These are phyloP conservation scores for Torymus auratus DNA, from an alignment of 2,888 invertebrate species.

Conservation along the genomic window DNA sequence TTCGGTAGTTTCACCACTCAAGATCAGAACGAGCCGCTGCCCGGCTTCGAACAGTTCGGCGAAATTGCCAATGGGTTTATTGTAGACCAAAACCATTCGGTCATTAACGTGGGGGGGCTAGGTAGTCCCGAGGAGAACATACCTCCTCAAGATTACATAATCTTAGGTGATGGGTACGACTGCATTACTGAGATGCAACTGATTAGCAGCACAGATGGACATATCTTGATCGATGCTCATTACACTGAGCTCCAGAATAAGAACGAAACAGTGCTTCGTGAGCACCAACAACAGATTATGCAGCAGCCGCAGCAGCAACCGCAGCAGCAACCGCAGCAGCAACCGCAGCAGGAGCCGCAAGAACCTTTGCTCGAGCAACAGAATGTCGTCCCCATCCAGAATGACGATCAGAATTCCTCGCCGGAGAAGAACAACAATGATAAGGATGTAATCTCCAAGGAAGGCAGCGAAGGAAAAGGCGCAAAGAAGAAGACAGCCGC, in stretches of 20 bases:
- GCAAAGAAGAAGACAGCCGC: neutral
- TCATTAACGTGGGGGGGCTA: slow-evolving; percentile 89
- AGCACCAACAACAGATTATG: slow-evolving; percentile 53
- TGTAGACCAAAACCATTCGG: slow-evolving; percentile 78
- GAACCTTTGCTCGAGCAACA: slow-evolving; percentile 67
- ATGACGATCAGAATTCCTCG: slow-evolving; percentile 66
- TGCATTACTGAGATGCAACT: slow-evolving; percentile 62
- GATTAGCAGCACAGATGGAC: slow-evolving; percentile 61
- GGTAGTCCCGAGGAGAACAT: slow-evolving; percentile 79
- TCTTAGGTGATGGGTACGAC: slow-evolving; percentile 63
- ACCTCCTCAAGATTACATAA: slow-evolving; percentile 76
- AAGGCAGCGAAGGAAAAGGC: slow-evolving; percentile 60
- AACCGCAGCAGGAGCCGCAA: slow-evolving; percentile 58
- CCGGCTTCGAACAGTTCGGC: slow-evolving; percentile 83
- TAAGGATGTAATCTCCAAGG: slow-evolving; percentile 31
- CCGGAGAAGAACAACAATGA: slow-evolving; percentile 2
- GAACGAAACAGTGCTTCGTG: slow-evolving; percentile 43
- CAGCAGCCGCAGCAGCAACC: slow-evolving; percentile 65
- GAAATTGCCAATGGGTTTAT: slow-evolving; percentile 78
- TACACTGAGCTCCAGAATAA: slow-evolving; percentile 61
- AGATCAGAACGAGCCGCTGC: slow-evolving; percentile 78
- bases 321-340: slow-evolving; percentile 64
- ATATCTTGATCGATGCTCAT: slow-evolving; percentile 47
- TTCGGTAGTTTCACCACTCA: slow-evolving; percentile 72
- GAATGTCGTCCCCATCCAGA: slow-evolving; percentile 67